A percentile compares a stretch with the other conserved stretches of the same genome.
phyloP scores from a whole-genome alignment of 1,140 invertebrate genomes.

The Tenebrio molitor region DNA sequence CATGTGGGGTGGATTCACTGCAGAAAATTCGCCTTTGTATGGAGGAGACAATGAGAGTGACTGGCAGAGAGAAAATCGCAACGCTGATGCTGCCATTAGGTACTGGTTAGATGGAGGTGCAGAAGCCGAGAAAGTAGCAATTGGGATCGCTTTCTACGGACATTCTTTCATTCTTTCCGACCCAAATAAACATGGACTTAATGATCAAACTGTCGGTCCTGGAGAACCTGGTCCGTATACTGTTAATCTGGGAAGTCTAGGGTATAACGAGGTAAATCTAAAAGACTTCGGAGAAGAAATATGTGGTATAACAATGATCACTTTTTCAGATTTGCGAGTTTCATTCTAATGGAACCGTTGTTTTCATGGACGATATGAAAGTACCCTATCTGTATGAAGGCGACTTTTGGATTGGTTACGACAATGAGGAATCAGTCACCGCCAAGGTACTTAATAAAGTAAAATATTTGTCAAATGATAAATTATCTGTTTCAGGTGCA shows the following conservation, averaged over 20 bases:
- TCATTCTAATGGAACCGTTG: slow-evolving; percentile 7
- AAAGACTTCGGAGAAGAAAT: slow-evolving; percentile 66
- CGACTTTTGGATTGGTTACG: slow-evolving; percentile 82
- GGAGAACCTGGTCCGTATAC: slow-evolving; percentile 71
- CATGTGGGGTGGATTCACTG: slow-evolving; percentile 81
- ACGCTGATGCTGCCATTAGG: slow-evolving; percentile 22
- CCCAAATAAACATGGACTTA: slow-evolving; percentile 68
- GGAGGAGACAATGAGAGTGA: slow-evolving; percentile 80
- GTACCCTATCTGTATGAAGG: slow-evolving; percentile 75
- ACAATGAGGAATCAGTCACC: slow-evolving; percentile 71
- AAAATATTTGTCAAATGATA: background rate
- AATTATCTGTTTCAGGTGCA: slow-evolving; percentile 60
- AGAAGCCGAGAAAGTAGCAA: slow-evolving; percentile 71
- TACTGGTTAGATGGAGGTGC: slow-evolving; percentile 65
- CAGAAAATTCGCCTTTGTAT: slow-evolving; percentile 85
- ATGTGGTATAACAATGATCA: background rate
- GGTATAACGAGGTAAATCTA: slow-evolving; percentile 68
- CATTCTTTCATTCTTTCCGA: slow-evolving; percentile 69
- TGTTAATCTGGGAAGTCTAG: slow-evolving; percentile 70
- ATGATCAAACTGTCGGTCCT: slow-evolving; percentile 66
- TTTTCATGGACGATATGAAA: slow-evolving; percentile 69
- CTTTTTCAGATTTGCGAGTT: slow-evolving; percentile 18
- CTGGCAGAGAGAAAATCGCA: slow-evolving; percentile 62
- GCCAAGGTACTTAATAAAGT: background rate
- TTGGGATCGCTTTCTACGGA: background rate